Conservation (phyloP, 2,113 vertebrate genomes). For the Scomber colias region DNA sequence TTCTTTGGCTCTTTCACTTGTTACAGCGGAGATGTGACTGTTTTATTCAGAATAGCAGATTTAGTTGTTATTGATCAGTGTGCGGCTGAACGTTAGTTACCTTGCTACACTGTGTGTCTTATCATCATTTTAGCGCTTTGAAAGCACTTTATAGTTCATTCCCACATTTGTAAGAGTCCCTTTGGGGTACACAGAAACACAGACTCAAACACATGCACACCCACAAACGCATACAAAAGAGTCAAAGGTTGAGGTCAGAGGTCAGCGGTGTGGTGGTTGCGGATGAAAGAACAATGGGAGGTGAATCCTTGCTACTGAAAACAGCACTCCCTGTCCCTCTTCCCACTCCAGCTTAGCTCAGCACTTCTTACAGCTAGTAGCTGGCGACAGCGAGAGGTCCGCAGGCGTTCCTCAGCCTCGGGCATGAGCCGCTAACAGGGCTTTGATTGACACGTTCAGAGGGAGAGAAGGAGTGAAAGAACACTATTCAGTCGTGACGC, state of each 20-base stretch:
- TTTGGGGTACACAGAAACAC: constrained; percentile 1
- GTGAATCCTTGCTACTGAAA: constrained; percentile 55
- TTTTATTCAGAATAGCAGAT: not conserved
- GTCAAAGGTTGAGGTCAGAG: constrained; percentile 71
- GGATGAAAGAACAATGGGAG: constrained; percentile 53
- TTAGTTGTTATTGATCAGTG: not conserved
- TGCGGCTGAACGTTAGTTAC: not conserved
- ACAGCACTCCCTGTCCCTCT: constrained; percentile 29
- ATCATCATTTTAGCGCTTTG: constrained; percentile 1
- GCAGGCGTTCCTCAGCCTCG: constrained; percentile 27
- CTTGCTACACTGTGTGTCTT: constrained; percentile 26
- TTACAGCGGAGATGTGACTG: not conserved
- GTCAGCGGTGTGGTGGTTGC: constrained; percentile 45
- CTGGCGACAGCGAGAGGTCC: constrained; percentile 11
- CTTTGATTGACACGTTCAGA: constrained; percentile 54
- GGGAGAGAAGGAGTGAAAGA: not conserved
- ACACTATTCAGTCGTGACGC: not conserved
- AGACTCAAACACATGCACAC: constrained; percentile 1
- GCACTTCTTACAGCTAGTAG: constrained; percentile 28
- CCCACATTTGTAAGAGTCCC: constrained; percentile 20
- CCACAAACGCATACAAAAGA: constrained; percentile 32
- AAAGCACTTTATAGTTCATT: constrained; percentile 40
- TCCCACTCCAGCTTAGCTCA: constrained; percentile 59
- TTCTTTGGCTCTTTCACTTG: too few relatives aligned
- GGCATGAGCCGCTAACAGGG: constrained; percentile 25